Evolutionary conservation across 2,797 vertebrate species (phyloP), one percentile per base, ranked within the genome.

Genomic region (Gymnodraco acuticeps): DNA sequence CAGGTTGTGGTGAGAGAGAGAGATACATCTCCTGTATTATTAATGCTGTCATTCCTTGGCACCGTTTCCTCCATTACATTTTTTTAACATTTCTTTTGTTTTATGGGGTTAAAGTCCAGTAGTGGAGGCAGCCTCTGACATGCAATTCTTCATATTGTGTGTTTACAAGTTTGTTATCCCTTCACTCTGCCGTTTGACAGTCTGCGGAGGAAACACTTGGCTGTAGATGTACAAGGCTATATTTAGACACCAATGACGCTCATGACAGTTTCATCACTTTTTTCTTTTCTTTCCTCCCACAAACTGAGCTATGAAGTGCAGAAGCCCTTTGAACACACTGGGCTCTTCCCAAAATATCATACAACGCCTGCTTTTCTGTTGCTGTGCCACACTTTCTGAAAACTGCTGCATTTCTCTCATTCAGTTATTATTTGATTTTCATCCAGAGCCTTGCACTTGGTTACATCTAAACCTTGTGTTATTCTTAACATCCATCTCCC

Each of bases 11-110:
- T 47, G 69, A 80, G 73, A 70, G 53, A 70, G 53, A 74, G 73
- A 87, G 33, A 38, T 38, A 69, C 74, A 71, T 71, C 80, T 89
- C 75, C 47, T 92, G 87, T 46, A 90, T 93, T 92, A 92, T 92
- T 93, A 84, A 94, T 78, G 76, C 71, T 84, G 84, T 87, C 87
- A 76, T 88, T 86, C 76, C 72, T 72, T 74, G 52, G 68, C 53
- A 80, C 86, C 87, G 76, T 80, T 89, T 70, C 79, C 62, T 64
- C 46, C 46, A 77, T 88, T 83, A 86, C 67, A 77, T 70, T 81
- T 67, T 82, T 88, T 88, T 82, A 81, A 81, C 75, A 70, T 62
- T 45, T 73, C 42, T 73, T 61, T 27, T 78, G 7, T 88, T 80
- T 71, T 60, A 8, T 77, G 73, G 61, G 23, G 58, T 82, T 77